These are phyloP conservation scores for Plusia festucae DNA, from an alignment of 2,888 invertebrate genomes.

Conservation along the genomic window DNA sequence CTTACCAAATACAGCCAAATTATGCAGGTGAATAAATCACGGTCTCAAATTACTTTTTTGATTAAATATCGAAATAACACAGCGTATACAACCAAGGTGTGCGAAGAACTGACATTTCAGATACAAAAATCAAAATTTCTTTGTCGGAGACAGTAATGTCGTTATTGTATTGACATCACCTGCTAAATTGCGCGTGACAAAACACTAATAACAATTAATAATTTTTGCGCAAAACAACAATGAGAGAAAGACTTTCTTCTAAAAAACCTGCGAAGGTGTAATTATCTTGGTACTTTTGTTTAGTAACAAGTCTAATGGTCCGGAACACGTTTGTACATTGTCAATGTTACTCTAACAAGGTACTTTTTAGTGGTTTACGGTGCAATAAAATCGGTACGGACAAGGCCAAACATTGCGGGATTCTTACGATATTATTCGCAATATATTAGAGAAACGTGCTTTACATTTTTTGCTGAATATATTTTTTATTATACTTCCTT, in stretches of 20 bases:
- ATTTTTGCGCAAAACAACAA: slow-evolving; percentile 77
- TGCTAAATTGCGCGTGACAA: slow-evolving; percentile 58
- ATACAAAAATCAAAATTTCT: slow-evolving; percentile 60
- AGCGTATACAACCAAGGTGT: slow-evolving; percentile 42
- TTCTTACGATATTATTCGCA: slow-evolving; percentile 67
- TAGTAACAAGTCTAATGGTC: slow-evolving; percentile 78
- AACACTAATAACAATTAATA: slow-evolving; percentile 59
- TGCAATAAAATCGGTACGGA: slow-evolving; percentile 82
- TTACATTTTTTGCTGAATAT: slow-evolving; percentile 42
- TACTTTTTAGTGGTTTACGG: slow-evolving; percentile 87
- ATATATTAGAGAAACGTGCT: slow-evolving; percentile 61
- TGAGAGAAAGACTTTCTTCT: slow-evolving; percentile 86
- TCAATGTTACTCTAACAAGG: slow-evolving; percentile 76
- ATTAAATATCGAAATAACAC: slow-evolving; percentile 9
- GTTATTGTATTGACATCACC: slow-evolving; percentile 43
- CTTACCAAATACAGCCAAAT: slow-evolving; percentile 35
- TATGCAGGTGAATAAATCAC: slow-evolving; percentile 12
- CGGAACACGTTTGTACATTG: slow-evolving; percentile 81
- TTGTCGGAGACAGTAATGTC: slow-evolving; percentile 57
- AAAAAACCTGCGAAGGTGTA: slow-evolving; percentile 75
- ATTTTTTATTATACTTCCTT: slow-evolving; percentile 52
- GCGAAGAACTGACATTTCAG: slow-evolving; percentile 54
- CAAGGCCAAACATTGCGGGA: slow-evolving; percentile 88
- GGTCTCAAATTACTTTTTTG: neutral
- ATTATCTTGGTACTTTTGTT: slow-evolving; percentile 81